Evolutionary conservation across 2,797 vertebrate species (phyloP), one percentile per base, ranked within the genome.

Genomic region (Limnodromus scolopaceus): DNA sequence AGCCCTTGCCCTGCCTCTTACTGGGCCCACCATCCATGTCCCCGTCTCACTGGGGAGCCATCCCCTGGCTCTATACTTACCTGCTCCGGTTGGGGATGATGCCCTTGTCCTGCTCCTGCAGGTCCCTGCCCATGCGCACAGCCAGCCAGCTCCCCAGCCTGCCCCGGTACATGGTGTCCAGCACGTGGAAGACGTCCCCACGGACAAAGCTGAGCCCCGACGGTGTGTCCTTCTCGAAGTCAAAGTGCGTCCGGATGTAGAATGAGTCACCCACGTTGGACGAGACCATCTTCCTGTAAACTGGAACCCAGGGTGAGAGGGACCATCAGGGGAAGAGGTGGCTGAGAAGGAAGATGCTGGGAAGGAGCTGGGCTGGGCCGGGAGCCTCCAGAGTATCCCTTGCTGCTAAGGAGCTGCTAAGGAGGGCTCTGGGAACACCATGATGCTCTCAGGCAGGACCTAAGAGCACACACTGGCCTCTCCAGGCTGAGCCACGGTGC

Each of bases 211-310:
- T 98, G 96, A 99, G 98, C 48, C 98, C 98, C 0, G 97, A 97
- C 0, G 97, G 98, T 0, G 96, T 92, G 4, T 99, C 99, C 3
- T 99, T 97, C 92, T 99, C 99, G 1, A 99, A 98, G 95, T 99
- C 99, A 63, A 99, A 99, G 97, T 99, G 99, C 0, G 99, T 99
- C 39, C 99, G 99, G 95, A 99, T 98, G 96, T 99, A 99, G 97
- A 99, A 99, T 3, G 99, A 99, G 95, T 99, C 99, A 0, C 99
- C 99, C 87, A 99, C 94, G 1, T 98, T 99, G 38, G 99, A 99
- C 15, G 98, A 98, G 24, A 98, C 94, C 97, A 99, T 99, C 94
- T 99, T 99, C 96, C 97, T 98, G 97, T 99, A 99, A 98, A 99
- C 99, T 99, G 94, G 19, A 79, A 22, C 16, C 41, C 72, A 43